Base-by-base conservation (phyloP, 2,888 invertebrate species). In the Platycnemis pennipes region DNA sequence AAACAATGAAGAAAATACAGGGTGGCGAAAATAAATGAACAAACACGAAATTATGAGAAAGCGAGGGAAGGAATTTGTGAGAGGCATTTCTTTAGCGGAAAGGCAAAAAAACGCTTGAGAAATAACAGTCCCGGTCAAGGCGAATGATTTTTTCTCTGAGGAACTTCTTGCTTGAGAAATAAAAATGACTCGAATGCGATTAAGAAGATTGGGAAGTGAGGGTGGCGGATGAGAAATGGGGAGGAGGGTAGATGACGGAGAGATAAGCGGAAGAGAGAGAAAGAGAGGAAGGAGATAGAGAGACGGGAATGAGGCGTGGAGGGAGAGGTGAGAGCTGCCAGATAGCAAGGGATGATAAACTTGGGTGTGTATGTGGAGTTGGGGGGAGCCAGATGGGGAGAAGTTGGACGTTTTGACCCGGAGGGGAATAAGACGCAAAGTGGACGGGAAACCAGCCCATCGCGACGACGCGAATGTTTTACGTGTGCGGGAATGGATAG, bases 361-460 rank as follows among this genome's bases (percentile, higher is more conserved):
- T 42, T 26, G 45, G 22, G 42, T 37, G 89, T 89, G 37, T 63
- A 26, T 44, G 91, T 13, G 63, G 11, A 42, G 11, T 1, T 4
- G 88, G 46, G 45, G 88, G 87, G 87, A 22, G 88, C 3, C 3
- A 8, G 77, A n/a, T 4, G 77, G n/a, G 77, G 0, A 3, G 77
- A 37, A 8, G 77, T n/a, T n/a, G n/a, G 77, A 8, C 77, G 19
- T 44, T 87, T 44, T 26, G 87, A 87, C 53, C 53, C 19, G 45
- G 87, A 45, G 46, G 87, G 46, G 87, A 45, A n/a, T 46, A 87
- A 87, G 45, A 46, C 87, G 87, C n/a, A n/a, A n/a, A n/a, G n/a
- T n/a, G n/a, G n/a, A n/a, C n/a, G n/a, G n/a, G n/a, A n/a, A n/a
- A n/a, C n/a, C n/a, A n/a, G n/a, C n/a, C n/a, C n/a, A n/a, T n/a